Conservation (phyloP, 2,113 vertebrate species). For the Neopipo cinnamomea region DNA sequence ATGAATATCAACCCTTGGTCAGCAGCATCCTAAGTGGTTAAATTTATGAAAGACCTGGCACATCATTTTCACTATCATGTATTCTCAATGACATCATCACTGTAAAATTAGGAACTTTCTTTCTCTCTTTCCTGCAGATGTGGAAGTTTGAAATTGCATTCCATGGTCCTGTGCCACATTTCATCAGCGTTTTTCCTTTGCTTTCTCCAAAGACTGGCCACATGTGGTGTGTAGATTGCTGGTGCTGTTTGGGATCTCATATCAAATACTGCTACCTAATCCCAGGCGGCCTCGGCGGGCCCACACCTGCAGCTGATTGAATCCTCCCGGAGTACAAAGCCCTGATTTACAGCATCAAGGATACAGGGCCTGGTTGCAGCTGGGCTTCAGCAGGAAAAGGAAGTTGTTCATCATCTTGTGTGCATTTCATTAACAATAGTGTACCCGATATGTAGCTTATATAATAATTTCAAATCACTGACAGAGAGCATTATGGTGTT, state of each 20-base stretch:
- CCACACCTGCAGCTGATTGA: constrained; percentile 97
- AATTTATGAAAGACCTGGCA: constrained; percentile 72
- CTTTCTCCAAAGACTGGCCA: constrained; percentile 82
- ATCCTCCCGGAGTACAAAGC: constrained; percentile 95
- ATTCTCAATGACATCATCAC: constrained; percentile 90
- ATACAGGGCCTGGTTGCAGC: constrained; percentile 87
- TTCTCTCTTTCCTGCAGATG: constrained; percentile 93
- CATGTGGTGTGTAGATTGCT: constrained; percentile 81
- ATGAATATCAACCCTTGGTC: background rate
- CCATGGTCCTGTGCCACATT: constrained; percentile 91
- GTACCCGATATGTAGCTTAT: constrained; percentile 78
- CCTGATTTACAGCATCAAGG: constrained; percentile 90
- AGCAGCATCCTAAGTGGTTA: constrained; percentile 63
- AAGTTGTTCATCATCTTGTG: constrained; percentile 96
- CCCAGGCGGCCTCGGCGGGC: constrained; percentile 81
- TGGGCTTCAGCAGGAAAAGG: constrained; percentile 94
- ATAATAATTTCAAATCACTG: constrained; percentile 82
- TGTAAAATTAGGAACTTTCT: constrained; percentile 90
- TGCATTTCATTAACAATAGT: constrained; percentile 89
- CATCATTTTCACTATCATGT: constrained; percentile 82
- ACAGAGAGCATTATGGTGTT: constrained; percentile 82
- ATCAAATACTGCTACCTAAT: constrained; percentile 89
- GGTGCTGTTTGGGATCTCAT: constrained; percentile 82
- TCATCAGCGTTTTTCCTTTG: constrained; percentile 89
- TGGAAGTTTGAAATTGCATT: constrained; percentile 91